phyloP scores from a whole-genome alignment of 2,797 vertebrate species.

The Euphonia xanthogaster region DNA sequence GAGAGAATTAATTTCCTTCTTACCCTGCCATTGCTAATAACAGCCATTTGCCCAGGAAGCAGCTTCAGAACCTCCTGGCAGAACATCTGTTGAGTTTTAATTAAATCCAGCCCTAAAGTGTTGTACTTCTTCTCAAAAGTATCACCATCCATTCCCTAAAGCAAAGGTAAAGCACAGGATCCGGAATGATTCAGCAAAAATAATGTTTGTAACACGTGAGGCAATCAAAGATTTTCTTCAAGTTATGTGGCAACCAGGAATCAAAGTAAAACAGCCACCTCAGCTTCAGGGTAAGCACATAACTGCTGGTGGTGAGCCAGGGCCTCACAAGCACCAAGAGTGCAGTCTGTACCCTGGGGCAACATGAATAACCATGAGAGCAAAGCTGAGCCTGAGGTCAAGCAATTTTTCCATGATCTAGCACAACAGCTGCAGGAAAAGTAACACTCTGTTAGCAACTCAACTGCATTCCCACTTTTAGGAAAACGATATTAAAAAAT shows the following conservation, averaged over 20 bases:
- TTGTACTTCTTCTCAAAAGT: constrained; percentile 96
- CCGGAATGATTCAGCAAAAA: neutral
- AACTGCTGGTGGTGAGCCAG: neutral
- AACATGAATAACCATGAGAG: neutral
- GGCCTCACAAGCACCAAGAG: neutral
- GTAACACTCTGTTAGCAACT: neutral
- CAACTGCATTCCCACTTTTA: neutral
- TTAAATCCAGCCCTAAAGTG: constrained; percentile 87
- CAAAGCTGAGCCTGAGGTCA: neutral
- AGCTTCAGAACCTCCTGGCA: constrained; percentile 89
- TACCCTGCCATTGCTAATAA: constrained; percentile 93
- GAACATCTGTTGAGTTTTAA: constrained; percentile 88
- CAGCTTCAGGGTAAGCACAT: neutral
- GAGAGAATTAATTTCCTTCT: constrained; percentile 57
- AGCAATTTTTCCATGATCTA: neutral
- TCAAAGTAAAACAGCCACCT: neutral
- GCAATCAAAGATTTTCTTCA: neutral
- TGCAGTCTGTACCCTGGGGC: neutral
- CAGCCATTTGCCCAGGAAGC: constrained; percentile 82
- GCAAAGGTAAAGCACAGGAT: neutral
- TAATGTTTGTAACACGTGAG: neutral
- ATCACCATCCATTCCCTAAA: constrained; percentile 87
- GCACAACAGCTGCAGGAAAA: neutral
- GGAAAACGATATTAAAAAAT: neutral
- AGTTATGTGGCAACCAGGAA: neutral